phyloP scores from a whole-genome alignment of 1,140 invertebrate genomes.

The Calliopsis andreniformis region DNA sequence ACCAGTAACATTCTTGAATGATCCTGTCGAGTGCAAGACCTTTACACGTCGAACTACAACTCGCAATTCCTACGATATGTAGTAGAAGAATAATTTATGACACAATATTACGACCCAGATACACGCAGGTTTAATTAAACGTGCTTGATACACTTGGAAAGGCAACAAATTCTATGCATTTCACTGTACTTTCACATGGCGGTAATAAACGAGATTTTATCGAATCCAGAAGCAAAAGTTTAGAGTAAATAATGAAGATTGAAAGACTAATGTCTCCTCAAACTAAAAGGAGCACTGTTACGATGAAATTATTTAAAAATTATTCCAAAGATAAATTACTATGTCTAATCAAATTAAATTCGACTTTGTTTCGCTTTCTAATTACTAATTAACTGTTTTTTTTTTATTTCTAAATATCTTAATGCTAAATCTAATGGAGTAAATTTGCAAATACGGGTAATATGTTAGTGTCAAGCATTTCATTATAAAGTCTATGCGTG shows the following conservation, averaged over 20 bases:
- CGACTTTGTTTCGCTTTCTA: too few species aligned
- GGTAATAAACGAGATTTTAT: too few species aligned
- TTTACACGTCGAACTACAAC: background rate
- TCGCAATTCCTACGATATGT: background rate
- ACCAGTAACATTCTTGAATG: conserved; percentile 4
- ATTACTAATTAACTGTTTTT: too few species aligned
- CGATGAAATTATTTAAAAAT: too few species aligned
- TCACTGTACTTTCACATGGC: background rate
- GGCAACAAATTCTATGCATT: background rate
- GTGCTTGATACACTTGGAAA: too few species aligned
- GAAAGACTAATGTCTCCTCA: too few species aligned
- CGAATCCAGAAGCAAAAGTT: too few species aligned
- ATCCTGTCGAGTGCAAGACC: background rate
- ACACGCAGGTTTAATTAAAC: too few species aligned
- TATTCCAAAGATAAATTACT: background rate
- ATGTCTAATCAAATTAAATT: background rate
- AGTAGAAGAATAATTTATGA: background rate
- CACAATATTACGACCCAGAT: too few species aligned
- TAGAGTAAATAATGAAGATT: background rate
- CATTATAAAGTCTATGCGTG: conserved; percentile 30
- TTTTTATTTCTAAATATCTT: too few species aligned
- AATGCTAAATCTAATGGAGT: too few species aligned
- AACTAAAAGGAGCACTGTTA: too few species aligned
- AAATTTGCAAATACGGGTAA: background rate
- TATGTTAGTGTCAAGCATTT: background rate